Conservation (phyloP, 1,140 invertebrate genomes). For the Xylocopa sonorina region DNA sequence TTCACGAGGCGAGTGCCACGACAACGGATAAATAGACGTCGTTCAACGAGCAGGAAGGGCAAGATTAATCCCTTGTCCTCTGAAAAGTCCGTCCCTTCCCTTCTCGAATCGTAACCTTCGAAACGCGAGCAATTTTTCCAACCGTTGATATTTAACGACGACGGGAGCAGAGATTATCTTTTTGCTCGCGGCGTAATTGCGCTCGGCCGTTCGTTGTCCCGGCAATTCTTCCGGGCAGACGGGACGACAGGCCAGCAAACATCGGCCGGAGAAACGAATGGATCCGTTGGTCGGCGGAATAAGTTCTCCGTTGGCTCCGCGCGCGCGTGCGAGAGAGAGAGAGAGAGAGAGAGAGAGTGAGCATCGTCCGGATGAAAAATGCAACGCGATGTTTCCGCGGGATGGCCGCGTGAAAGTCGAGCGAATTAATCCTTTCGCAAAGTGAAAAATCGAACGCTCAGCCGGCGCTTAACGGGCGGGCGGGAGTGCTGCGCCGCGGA, state of each 20-base stretch:
- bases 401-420: slow-evolving; percentile 9
- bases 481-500: no score
- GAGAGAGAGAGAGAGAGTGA: no score
- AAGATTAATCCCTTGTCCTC: background rate
- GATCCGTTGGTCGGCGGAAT: background rate
- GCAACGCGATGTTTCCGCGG: background rate
- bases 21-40: slow-evolving; percentile 60
- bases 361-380: slow-evolving; percentile 16
- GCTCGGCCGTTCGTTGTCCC: background rate
- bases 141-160: background rate
- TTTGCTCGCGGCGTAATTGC: background rate
- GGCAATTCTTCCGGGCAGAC: background rate
- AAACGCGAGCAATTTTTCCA: no score
- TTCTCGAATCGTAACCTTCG: background rate
- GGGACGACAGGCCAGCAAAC: background rate
- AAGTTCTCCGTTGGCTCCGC: no score
- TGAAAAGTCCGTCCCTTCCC: background rate
- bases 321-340: no score
- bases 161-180: background rate
- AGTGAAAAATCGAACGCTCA: slow-evolving; percentile 45
- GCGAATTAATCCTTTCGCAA: slow-evolving; percentile 33
- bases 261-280: background rate
- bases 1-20: slow-evolving; percentile 53
- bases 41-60: slow-evolving; percentile 37
- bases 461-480: background rate